phyloP scores from a whole-genome alignment of 2,113 vertebrate species.

The Lathamus discolor region DNA sequence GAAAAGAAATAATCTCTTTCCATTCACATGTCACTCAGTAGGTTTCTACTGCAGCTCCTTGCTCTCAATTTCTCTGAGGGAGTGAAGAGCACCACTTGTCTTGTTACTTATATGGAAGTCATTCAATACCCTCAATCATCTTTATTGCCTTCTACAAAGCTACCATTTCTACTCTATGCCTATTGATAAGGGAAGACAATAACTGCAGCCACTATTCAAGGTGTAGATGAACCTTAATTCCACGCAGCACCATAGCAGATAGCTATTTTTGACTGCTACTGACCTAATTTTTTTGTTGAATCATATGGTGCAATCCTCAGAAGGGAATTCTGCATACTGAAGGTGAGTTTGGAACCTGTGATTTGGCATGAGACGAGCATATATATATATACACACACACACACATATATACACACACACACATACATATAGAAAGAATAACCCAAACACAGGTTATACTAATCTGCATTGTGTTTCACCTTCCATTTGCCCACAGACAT shows the following conservation, averaged over 20 bases:
- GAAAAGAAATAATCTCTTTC: neutral
- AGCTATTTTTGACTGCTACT: neutral
- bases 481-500: neutral
- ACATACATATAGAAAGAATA: neutral
- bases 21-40: neutral
- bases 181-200: neutral
- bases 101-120: neutral
- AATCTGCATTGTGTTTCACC: neutral
- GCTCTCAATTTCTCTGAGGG: neutral
- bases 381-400: no score
- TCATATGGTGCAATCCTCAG: neutral
- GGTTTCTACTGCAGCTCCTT: neutral
- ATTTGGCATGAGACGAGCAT: neutral
- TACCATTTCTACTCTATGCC: neutral
- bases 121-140: neutral
- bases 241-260: neutral
- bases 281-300: neutral
- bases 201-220: neutral
- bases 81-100: neutral
- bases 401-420: no score
- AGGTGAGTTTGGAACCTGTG: neutral
- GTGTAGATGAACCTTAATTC: neutral
- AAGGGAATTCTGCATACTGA: neutral
- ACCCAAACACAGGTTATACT: neutral
- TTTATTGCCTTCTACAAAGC: neutral